Conservation (phyloP, 2,797 vertebrate genomes). For the Myotis myotis region DNA sequence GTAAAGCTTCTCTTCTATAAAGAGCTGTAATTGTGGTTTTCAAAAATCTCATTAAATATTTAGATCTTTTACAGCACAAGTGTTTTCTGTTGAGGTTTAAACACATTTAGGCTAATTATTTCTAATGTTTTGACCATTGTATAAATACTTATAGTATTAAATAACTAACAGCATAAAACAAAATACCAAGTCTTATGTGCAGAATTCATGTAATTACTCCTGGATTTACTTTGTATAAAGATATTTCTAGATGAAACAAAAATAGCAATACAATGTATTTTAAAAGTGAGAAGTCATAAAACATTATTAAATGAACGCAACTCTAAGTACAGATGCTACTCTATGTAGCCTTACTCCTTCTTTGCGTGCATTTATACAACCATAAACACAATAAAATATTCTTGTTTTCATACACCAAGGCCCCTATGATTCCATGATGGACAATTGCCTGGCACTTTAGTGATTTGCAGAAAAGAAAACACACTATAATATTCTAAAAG, state of each 20-base stretch:
- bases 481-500: not conserved
- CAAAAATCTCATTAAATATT: constrained; percentile 70
- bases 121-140: constrained; percentile 78
- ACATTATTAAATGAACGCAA: not conserved
- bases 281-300: not conserved
- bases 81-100: constrained; percentile 75
- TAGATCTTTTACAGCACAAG: constrained; percentile 66
- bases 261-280: not conserved
- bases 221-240: constrained; percentile 29
- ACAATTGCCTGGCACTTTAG: not conserved
- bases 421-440: not conserved
- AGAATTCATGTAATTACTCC: constrained; percentile 66
- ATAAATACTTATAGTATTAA: constrained; percentile 54
- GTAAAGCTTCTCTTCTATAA: constrained; percentile 74
- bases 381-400: not conserved
- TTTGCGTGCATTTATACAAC: not conserved
- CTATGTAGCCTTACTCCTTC: not conserved
- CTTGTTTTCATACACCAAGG: not conserved
- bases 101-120: constrained; percentile 79
- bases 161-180: constrained; percentile 66
- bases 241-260: constrained; percentile 41
- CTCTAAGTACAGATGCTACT: not conserved
- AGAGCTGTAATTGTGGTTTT: constrained; percentile 73
- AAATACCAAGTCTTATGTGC: constrained; percentile 61
- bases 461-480: constrained; percentile 12